phyloP scores from a whole-genome alignment of 2,888 invertebrate species.

The Cylloceria caligata region DNA sequence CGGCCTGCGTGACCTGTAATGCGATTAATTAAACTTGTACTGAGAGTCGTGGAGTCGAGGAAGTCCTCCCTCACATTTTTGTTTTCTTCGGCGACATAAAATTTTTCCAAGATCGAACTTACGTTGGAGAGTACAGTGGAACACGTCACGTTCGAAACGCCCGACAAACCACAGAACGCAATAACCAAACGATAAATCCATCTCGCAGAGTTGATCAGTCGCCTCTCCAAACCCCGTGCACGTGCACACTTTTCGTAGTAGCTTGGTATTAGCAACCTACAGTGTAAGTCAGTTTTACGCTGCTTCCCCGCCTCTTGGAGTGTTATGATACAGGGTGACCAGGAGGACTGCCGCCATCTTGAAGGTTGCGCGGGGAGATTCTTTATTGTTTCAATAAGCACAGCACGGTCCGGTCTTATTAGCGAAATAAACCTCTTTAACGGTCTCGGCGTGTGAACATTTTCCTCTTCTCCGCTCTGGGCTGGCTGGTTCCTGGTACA shows the following conservation, averaged over 20 bases:
- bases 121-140: conserved; percentile 5
- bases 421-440: conserved; percentile 85
- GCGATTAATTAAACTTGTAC: conserved; percentile 51
- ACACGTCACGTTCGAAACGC: conserved; percentile 60
- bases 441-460: conserved; percentile 76
- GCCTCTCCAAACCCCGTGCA: conserved; percentile 79
- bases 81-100: conserved; percentile 31
- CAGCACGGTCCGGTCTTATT: conserved; percentile 83
- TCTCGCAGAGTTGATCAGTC: conserved; percentile 77
- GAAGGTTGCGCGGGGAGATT: conserved; percentile 78
- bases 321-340: conserved; percentile 69
- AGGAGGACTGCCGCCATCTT: conserved; percentile 75
- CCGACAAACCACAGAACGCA: conserved; percentile 71
- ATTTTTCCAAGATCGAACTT: conserved; percentile 50
- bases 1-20: conserved; percentile 31
- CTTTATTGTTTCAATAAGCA: conserved; percentile 85
- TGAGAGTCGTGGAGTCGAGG: conserved; percentile 59
- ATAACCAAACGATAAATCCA: conserved; percentile 82
- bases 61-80: conserved; percentile 25
- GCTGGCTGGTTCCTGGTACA: not conserved
- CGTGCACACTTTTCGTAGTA: conserved; percentile 73
- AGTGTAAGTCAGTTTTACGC: conserved; percentile 28
- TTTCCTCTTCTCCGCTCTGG: conserved; percentile 55
- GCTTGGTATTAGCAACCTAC: conserved; percentile 25
- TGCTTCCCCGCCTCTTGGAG: not conserved